A percentile compares a stretch with the other conserved stretches of the same genome.
These are phyloP conservation scores for Xiphophorus hellerii DNA, from an alignment of 2,113 vertebrate species.

Conservation along the genomic window DNA sequence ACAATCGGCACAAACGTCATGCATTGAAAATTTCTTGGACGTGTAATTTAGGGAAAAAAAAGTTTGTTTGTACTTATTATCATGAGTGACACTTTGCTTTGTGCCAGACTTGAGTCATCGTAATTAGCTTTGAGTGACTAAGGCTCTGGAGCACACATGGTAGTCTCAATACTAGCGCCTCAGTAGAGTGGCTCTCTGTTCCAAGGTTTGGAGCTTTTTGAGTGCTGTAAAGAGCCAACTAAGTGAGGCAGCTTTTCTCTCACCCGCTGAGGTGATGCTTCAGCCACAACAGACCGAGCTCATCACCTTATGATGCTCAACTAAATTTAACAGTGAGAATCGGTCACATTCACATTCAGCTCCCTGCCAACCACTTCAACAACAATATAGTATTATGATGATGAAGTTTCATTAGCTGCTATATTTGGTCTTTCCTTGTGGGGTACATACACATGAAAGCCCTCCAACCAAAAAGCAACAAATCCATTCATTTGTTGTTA, in stretches of 20 bases:
- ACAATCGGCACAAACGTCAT: too few relatives aligned
- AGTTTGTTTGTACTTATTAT: not conserved
- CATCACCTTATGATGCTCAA: conserved; percentile 2
- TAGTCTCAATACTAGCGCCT: conserved; percentile 37
- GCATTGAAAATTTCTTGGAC: too few relatives aligned
- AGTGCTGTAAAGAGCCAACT: conserved; percentile 10
- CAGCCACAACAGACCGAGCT: conserved; percentile 6
- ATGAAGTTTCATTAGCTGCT: not conserved
- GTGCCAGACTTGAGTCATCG: conserved; percentile 22
- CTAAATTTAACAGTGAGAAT: conserved; percentile 23
- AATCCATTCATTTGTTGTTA: not conserved
- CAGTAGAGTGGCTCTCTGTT: not conserved
- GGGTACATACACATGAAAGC: not conserved
- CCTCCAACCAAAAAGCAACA: too few relatives aligned
- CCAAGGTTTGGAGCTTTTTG: conserved; percentile 5
- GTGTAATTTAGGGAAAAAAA: not conserved
- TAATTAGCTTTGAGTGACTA: not conserved
- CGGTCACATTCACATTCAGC: conserved; percentile 16
- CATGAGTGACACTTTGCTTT: conserved; percentile 5
- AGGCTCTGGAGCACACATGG: not conserved
- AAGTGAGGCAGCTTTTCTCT: not conserved
- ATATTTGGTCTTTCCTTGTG: not conserved
- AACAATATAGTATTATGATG: not conserved
- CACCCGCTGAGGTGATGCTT: conserved; percentile 11
- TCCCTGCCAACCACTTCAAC: not conserved